A percentile compares a stretch with the other conserved stretches of the same genome.
These are phyloP conservation scores for Latrodectus hesperus DNA, from an alignment of 2,888 invertebrate genomes.

Conservation along the genomic window DNA sequence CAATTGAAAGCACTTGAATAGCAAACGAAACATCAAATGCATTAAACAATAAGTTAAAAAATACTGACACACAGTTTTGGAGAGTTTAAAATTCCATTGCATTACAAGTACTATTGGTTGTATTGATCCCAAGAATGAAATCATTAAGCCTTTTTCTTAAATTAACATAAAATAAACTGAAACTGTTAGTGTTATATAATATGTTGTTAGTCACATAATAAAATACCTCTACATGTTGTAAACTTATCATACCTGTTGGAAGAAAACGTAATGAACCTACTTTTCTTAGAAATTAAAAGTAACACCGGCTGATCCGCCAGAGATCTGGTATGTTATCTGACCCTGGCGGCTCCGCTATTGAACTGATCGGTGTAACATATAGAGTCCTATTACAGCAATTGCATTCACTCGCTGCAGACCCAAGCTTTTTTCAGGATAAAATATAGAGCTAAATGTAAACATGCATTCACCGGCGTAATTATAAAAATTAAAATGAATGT, in stretches of 20 bases:
- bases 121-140: too few relatives aligned
- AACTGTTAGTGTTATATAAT: too few relatives aligned
- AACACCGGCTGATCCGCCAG: constrained; percentile 69
- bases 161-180: too few relatives aligned
- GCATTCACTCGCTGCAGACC: constrained; percentile 49
- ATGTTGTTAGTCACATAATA: background rate
- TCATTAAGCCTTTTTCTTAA: too few relatives aligned
- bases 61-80: too few relatives aligned
- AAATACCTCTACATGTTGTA: constrained; percentile 15
- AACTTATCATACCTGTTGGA: constrained; percentile 60
- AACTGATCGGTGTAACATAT: constrained; percentile 66
- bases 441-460: constrained; percentile 30
- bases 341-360: constrained; percentile 68
- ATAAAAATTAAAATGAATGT: constrained; percentile 30
- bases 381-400: constrained; percentile 57
- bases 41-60: too few relatives aligned
- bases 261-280: constrained; percentile 44
- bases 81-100: too few relatives aligned
- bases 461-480: constrained; percentile 54
- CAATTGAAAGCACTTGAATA: too few relatives aligned
- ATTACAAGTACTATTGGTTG: too few relatives aligned
- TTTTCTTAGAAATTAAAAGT: constrained; percentile 52
- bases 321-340: constrained; percentile 60
- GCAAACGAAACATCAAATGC: too few relatives aligned
- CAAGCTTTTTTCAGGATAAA: constrained; percentile 20